Conservation (phyloP, 2,797 vertebrate genomes). For the Oceanodroma leucorhoa region DNA sequence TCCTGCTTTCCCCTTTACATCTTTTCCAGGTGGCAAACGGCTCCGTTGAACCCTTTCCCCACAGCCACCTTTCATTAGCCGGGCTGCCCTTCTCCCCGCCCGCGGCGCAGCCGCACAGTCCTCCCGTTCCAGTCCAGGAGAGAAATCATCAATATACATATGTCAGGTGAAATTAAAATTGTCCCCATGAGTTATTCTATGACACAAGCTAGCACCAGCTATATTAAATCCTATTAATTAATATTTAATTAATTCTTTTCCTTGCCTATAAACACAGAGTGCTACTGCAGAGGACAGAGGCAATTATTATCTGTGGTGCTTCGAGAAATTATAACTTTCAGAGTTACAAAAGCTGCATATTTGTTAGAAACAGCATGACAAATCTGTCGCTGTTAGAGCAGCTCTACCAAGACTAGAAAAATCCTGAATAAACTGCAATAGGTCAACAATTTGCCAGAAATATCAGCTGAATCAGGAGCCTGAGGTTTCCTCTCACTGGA, state of each 20-base stretch:
- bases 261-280: not conserved
- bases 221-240: constrained; percentile 50
- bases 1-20: not conserved
- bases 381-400: constrained; percentile 6
- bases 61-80: not conserved
- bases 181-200: not conserved
- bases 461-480: constrained; percentile 58
- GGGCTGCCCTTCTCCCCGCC: not conserved
- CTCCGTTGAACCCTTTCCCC: not conserved
- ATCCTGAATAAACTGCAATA: constrained; percentile 23
- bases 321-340: not conserved
- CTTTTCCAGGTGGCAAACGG: not conserved
- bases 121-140: not conserved
- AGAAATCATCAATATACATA: constrained; percentile 3
- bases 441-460: constrained; percentile 61
- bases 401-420: constrained; percentile 39
- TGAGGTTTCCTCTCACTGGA: constrained; percentile 33
- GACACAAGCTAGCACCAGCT: not conserved
- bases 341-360: not conserved
- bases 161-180: constrained; percentile 34
- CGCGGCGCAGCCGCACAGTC: accelerated
- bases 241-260: constrained; percentile 18
- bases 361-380: constrained; percentile 36
- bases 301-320: not conserved
- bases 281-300: not conserved